These are phyloP conservation scores for Trinorchestia longiramus DNA, from an alignment of 1,140 invertebrate genomes.

Conservation along the genomic window DNA sequence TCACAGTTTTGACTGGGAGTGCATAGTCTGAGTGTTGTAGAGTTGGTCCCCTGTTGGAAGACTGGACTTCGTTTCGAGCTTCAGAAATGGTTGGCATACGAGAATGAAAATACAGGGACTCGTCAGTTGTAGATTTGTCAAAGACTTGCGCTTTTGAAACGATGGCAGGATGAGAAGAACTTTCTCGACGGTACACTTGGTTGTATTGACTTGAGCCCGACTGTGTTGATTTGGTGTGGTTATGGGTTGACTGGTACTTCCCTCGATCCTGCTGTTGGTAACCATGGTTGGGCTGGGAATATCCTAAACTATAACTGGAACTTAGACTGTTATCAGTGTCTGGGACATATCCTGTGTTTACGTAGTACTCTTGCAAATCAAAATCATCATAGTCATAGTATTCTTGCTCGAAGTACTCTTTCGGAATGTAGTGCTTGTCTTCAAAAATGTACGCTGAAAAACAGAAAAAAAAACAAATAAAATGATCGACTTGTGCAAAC, in stretches of 20 bases:
- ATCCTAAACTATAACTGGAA: neutral
- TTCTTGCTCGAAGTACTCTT: neutral
- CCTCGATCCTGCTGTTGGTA: neutral
- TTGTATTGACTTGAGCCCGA: neutral
- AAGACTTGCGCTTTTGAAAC: neutral
- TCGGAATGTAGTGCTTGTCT: constrained; percentile 26
- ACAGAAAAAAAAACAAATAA: neutral
- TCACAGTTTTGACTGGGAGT: neutral
- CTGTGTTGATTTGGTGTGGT: neutral
- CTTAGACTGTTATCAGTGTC: neutral
- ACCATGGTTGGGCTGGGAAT: neutral
- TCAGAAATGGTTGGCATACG: neutral
- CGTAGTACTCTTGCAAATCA: neutral
- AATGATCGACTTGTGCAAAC: neutral
- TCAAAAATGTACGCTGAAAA: constrained; percentile 28
- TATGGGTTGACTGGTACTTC: neutral
- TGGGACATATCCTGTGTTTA: neutral
- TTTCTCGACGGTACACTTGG: neutral
- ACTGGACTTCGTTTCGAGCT: neutral
- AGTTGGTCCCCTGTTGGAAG: neutral
- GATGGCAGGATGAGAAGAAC: neutral
- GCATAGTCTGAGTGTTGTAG: neutral
- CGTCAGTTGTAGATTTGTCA: neutral
- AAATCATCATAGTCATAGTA: constrained; percentile 9
- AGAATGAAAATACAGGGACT: neutral